A percentile compares a stretch with the other conserved stretches of the same genome.
Conservation (phyloP, 2,797 vertebrate species). For the Lacerta viridis region DNA sequence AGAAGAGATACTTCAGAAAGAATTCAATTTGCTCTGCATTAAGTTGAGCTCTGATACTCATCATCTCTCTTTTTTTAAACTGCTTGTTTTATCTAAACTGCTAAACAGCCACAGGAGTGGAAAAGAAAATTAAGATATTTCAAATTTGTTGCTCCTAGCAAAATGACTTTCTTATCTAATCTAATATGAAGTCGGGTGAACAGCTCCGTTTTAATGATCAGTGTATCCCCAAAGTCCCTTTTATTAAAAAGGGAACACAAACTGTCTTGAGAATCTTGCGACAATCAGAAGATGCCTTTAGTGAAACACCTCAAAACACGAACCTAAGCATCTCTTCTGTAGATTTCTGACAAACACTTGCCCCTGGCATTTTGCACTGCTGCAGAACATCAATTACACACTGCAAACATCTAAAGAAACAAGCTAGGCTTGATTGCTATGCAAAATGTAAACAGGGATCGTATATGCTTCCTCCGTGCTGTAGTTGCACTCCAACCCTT, state of each 20-base stretch:
- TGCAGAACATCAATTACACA: slow-evolving; percentile 28
- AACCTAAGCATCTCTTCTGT: slow-evolving; percentile 28
- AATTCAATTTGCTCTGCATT: slow-evolving; percentile 83
- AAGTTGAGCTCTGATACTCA: slow-evolving; percentile 79
- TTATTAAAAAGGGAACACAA: slow-evolving; percentile 79
- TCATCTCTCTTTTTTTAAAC: slow-evolving; percentile 70
- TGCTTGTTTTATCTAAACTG: slow-evolving; percentile 82
- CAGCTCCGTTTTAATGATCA: slow-evolving; percentile 83
- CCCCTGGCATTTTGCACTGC: slow-evolving; percentile 34
- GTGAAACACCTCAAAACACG: slow-evolving; percentile 61
- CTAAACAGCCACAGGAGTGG: slow-evolving; percentile 76
- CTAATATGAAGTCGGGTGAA: slow-evolving; percentile 81
- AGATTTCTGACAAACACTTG: slow-evolving; percentile 41
- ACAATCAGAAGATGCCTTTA: slow-evolving; percentile 76
- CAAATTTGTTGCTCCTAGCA: slow-evolving; percentile 84
- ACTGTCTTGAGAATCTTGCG: slow-evolving; percentile 74
- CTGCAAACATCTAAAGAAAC: slow-evolving; percentile 43
- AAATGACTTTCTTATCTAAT: slow-evolving; percentile 84
- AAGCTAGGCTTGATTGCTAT: slow-evolving; percentile 1
- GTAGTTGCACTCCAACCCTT: too few relatives aligned
- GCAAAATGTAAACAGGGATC: not conserved
- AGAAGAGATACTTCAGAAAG: slow-evolving; percentile 75
- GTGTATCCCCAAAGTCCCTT: slow-evolving; percentile 76
- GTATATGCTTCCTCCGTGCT: too few relatives aligned
- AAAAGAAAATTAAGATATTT: slow-evolving; percentile 84